These are phyloP conservation scores for Abrostola tripartita DNA, from an alignment of 2,888 invertebrate genomes.

Conservation along the genomic window DNA sequence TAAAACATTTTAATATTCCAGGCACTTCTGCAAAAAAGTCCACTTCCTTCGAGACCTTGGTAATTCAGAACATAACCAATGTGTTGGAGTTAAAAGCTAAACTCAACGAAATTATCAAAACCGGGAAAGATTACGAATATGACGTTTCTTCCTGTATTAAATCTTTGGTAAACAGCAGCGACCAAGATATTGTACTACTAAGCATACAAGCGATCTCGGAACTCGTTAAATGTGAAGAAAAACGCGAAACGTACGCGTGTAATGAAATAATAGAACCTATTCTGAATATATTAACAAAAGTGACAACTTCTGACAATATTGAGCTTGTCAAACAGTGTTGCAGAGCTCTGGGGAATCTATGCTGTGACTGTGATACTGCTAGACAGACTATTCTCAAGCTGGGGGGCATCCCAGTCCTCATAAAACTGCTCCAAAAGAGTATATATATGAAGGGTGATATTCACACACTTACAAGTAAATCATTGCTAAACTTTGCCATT, in stretches of 20 bases:
- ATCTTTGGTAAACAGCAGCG: constrained; percentile 78
- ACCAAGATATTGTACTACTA: constrained; percentile 85
- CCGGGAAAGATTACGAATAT: constrained; percentile 82
- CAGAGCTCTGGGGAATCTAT: constrained; percentile 95
- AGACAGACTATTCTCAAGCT: constrained; percentile 84
- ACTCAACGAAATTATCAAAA: constrained; percentile 80
- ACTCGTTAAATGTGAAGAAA: constrained; percentile 92
- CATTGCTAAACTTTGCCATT: constrained; percentile 93
- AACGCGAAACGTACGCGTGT: constrained; percentile 91
- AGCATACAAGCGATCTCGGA: constrained; percentile 93
- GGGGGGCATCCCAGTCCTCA: constrained; percentile 84
- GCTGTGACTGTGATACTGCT: constrained; percentile 94
- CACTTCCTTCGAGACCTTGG: constrained; percentile 77
- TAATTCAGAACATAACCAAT: constrained; percentile 80
- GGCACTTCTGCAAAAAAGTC: constrained; percentile 79
- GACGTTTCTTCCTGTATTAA: constrained; percentile 81
- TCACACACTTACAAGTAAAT: constrained; percentile 91
- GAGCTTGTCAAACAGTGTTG: constrained; percentile 92
- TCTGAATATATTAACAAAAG: constrained; percentile 84
- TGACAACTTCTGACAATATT: constrained; percentile 73
- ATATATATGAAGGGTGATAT: constrained; percentile 79
- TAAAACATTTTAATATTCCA: constrained; percentile 55
- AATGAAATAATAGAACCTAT: constrained; percentile 89
- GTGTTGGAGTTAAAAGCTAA: constrained; percentile 79
- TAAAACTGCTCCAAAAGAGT: constrained; percentile 75